These are phyloP conservation scores for Diplodus sargus DNA, from an alignment of 2,797 vertebrate genomes.

Conservation along the genomic window DNA sequence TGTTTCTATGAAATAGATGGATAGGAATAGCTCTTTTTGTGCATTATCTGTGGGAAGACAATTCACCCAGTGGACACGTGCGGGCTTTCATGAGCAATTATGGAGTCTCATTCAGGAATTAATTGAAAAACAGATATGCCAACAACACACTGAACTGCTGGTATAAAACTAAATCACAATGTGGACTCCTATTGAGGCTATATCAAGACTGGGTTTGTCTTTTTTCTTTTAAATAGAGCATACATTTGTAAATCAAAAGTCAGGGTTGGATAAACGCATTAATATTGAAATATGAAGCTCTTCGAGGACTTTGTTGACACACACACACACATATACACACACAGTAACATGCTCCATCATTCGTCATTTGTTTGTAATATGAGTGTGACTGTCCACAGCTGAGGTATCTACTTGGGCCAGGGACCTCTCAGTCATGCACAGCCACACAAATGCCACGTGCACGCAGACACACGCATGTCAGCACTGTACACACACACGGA, in stretches of 20 bases:
- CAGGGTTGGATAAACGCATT: no score
- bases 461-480: constrained; percentile 40
- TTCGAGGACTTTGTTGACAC: not conserved
- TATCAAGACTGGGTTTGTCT: not conserved
- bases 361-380: constrained; percentile 77
- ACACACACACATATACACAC: constrained; percentile 4
- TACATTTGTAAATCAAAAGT: not conserved
- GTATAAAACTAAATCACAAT: not conserved
- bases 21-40: constrained; percentile 31
- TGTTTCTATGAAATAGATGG: constrained; percentile 45
- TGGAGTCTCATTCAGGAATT: constrained; percentile 7
- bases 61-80: constrained; percentile 1
- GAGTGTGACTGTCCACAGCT: constrained; percentile 80
- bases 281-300: not conserved
- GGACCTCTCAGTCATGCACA: constrained; percentile 72
- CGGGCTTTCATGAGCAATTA: constrained; percentile 7
- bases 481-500: constrained; percentile 54
- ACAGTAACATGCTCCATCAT: constrained; percentile 62
- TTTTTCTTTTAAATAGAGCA: not conserved
- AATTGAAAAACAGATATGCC: not conserved
- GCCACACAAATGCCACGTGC: constrained; percentile 66
- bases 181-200: not conserved
- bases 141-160: not conserved
- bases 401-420: constrained; percentile 73
- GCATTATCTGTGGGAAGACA: constrained; percentile 20